A percentile compares a stretch with the other conserved stretches of the same genome.
Conservation (phyloP, 2,888 invertebrate species). For the Caenorhabditis plicata region DNA sequence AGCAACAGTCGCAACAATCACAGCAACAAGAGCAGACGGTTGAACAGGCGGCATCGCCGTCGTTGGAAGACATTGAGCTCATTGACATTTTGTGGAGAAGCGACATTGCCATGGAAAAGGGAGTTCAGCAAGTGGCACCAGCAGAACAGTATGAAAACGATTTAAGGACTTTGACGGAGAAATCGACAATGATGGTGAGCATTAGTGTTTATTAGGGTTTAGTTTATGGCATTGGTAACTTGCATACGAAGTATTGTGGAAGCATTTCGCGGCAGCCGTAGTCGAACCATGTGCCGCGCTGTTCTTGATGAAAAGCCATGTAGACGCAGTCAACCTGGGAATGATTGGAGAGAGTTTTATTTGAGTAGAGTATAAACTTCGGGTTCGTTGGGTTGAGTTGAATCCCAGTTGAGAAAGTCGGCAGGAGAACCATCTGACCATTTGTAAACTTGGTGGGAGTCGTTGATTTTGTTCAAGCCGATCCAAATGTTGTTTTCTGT, state of each 20-base stretch:
- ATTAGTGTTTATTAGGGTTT: neutral
- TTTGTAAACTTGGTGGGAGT: constrained; percentile 49
- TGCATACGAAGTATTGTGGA: constrained; percentile 61
- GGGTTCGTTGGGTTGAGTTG: constrained; percentile 60
- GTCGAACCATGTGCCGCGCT: constrained; percentile 62
- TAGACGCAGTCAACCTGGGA: constrained; percentile 57
- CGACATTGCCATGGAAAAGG: constrained; percentile 53
- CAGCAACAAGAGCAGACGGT: neutral
- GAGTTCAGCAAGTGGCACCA: constrained; percentile 26
- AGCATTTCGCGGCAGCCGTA: constrained; percentile 57
- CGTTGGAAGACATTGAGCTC: constrained; percentile 59
- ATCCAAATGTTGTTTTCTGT: constrained; percentile 64
- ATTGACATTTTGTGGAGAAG: constrained; percentile 65
- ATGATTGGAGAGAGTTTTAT: constrained; percentile 12
- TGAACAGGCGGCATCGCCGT: constrained; percentile 4
- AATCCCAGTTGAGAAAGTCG: constrained; percentile 59
- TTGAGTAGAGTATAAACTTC: constrained; percentile 17
- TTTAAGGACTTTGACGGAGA: constrained; percentile 56
- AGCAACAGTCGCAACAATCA: neutral
- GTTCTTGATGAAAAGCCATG: constrained; percentile 62
- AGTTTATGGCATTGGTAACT: constrained; percentile 40
- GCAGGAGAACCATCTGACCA: constrained; percentile 55
- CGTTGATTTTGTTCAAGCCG: constrained; percentile 58
- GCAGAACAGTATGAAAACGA: constrained; percentile 56
- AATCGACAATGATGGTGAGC: constrained; percentile 41